These are phyloP conservation scores for Scomber japonicus DNA, from an alignment of 2,113 vertebrate genomes.

Conservation along the genomic window DNA sequence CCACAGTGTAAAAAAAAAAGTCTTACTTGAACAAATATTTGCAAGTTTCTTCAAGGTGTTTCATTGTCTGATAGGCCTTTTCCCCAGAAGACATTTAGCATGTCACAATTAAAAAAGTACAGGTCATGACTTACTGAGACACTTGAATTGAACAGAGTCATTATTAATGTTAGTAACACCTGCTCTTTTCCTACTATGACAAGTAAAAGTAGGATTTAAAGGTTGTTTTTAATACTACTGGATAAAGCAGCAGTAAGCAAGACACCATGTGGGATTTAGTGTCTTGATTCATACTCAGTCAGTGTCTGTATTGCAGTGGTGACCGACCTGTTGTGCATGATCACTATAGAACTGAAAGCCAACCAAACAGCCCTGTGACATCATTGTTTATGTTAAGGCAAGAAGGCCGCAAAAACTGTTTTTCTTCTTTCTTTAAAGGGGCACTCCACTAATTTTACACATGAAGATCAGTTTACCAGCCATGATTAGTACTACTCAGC, in stretches of 20 bases:
- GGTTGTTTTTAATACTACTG: conserved; percentile 32
- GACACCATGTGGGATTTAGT: conserved; percentile 20
- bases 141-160: neutral
- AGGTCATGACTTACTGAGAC: neutral
- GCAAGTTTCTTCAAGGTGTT: neutral
- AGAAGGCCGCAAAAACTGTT: too few relatives aligned
- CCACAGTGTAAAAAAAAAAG: too few relatives aligned
- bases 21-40: too few relatives aligned
- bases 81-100: too few relatives aligned
- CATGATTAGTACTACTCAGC: too few relatives aligned
- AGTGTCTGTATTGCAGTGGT: neutral
- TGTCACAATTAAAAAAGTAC: neutral
- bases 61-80: neutral
- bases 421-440: too few relatives aligned
- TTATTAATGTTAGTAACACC: neutral
- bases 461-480: too few relatives aligned
- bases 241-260: conserved; percentile 14
- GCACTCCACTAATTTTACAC: too few relatives aligned
- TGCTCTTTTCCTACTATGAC: neutral
- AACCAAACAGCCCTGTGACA: neutral
- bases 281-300: conserved; percentile 36
- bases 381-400: neutral
- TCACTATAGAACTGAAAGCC: neutral
- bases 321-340: neutral
- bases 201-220: neutral